Evolutionary conservation across 2,888 invertebrate genomes (phyloP).

Genomic region (Oscheius sp.): DNA sequence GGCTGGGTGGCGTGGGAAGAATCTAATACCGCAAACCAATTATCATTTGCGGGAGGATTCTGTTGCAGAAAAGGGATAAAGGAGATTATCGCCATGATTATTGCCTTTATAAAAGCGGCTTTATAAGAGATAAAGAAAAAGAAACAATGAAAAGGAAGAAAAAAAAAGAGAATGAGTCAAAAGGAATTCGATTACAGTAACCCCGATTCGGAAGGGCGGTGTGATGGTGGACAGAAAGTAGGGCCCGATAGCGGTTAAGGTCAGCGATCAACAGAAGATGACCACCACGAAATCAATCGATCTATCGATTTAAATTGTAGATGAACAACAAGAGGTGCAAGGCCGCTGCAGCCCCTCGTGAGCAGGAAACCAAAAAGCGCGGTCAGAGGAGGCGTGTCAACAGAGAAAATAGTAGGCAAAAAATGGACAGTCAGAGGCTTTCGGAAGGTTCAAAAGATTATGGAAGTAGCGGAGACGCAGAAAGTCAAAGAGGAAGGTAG

Average conservation of each 20-base stretch:
- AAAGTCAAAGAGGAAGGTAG: constrained; percentile 10
- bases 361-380: constrained; percentile 38
- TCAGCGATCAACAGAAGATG: background rate
- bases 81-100: background rate
- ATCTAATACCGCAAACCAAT: background rate
- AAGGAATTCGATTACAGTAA: constrained; percentile 21
- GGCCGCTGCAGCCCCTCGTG: constrained; percentile 32
- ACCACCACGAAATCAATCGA: constrained; percentile 18
- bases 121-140: no score
- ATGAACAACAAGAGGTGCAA: constrained; percentile 28
- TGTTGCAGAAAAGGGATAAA: background rate
- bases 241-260: background rate
- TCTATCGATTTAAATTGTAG: constrained; percentile 29
- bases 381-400: constrained; percentile 37
- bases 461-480: background rate
- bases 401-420: constrained; percentile 29
- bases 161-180: background rate
- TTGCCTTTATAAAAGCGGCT: no score
- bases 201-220: background rate
- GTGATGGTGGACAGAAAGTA: background rate
- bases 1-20: constrained; percentile 5
- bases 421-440: constrained; percentile 27
- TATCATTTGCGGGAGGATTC: no score
- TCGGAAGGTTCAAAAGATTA: constrained; percentile 10
- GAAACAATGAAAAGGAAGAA: background rate